These are phyloP conservation scores for Sceliomorpha sp. DNA, from an alignment of 2,888 invertebrate species.

Conservation along the genomic window DNA sequence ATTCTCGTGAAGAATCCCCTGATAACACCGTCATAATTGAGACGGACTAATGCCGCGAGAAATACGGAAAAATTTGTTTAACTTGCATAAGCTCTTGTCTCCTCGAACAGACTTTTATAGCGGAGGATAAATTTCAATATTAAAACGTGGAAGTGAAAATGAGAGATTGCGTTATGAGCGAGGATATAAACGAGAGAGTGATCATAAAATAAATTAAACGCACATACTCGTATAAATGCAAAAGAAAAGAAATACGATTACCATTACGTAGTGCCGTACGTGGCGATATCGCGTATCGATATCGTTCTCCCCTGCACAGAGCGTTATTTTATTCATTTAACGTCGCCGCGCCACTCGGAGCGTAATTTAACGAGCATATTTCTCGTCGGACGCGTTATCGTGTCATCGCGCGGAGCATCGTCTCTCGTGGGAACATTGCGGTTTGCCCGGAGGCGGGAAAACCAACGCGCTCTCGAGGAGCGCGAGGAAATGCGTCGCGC, in stretches of 20 bases:
- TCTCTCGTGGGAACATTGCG: constrained; percentile 41
- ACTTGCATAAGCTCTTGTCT: too few species aligned
- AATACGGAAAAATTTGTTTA: too few species aligned
- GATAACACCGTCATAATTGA: constrained; percentile 19
- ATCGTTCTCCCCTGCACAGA: background rate
- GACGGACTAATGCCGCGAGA: too few species aligned
- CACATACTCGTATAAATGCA: too few species aligned
- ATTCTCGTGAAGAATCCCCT: constrained; percentile 9
- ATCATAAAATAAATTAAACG: too few species aligned
- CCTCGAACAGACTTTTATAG: too few species aligned
- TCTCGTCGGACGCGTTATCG: constrained; percentile 47
- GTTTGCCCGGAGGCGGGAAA: constrained; percentile 42
- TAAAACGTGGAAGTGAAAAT: too few species aligned
- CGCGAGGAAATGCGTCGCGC: constrained; percentile 13
- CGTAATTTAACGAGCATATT: constrained; percentile 46
- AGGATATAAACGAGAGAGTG: too few species aligned
- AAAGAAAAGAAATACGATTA: background rate
- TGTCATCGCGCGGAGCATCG: constrained; percentile 34
- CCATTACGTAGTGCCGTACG: background rate
- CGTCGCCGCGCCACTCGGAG: constrained; percentile 21
- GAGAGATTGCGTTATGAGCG: too few species aligned
- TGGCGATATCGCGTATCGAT: background rate
- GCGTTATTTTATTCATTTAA: constrained; percentile 45
- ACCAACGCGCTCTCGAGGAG: constrained; percentile 23
- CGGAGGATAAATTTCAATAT: too few species aligned